A percentile compares a stretch with the other conserved stretches of the same genome.
Conservation (phyloP, 2,888 invertebrate genomes). For the Stenichneumon culpator region DNA sequence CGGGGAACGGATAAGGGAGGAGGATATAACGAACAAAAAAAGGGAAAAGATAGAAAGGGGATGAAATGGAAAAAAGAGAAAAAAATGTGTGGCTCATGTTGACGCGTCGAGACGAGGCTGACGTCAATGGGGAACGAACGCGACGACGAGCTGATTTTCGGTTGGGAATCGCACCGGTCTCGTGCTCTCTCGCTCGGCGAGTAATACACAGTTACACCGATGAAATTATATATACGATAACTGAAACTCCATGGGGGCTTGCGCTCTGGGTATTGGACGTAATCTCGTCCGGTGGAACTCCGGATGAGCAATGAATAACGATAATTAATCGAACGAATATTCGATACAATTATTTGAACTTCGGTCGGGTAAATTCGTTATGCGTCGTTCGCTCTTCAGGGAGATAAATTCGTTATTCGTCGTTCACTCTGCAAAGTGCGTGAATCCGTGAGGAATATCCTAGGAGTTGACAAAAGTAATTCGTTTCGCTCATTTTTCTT, state of each 20-base stretch:
- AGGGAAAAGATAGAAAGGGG: slow-evolving; percentile 1
- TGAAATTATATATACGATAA: slow-evolving; percentile 6
- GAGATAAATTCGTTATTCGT: too few species aligned
- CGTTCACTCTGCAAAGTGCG: too few species aligned
- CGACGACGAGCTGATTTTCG: slow-evolving; percentile 15
- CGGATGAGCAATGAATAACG: too few species aligned
- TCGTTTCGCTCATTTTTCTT: too few species aligned
- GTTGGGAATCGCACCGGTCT: neutral
- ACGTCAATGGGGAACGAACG: slow-evolving; percentile 5
- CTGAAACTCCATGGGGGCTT: neutral
- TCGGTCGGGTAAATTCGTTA: neutral
- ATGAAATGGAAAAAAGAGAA: slow-evolving; percentile 8
- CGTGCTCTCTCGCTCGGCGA: neutral
- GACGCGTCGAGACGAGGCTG: slow-evolving; percentile 35
- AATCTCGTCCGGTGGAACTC: too few species aligned
- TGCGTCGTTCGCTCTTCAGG: neutral
- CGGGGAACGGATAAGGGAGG: neutral
- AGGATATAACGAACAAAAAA: neutral
- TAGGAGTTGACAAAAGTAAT: too few species aligned
- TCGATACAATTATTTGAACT: too few species aligned
- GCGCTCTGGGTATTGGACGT: too few species aligned
- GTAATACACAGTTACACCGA: neutral
- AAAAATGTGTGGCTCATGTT: slow-evolving; percentile 38
- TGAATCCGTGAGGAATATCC: too few species aligned
- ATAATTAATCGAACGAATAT: neutral